Evolutionary conservation across 2,888 invertebrate genomes (phyloP).

Genomic region (Cephus pulcher): DNA sequence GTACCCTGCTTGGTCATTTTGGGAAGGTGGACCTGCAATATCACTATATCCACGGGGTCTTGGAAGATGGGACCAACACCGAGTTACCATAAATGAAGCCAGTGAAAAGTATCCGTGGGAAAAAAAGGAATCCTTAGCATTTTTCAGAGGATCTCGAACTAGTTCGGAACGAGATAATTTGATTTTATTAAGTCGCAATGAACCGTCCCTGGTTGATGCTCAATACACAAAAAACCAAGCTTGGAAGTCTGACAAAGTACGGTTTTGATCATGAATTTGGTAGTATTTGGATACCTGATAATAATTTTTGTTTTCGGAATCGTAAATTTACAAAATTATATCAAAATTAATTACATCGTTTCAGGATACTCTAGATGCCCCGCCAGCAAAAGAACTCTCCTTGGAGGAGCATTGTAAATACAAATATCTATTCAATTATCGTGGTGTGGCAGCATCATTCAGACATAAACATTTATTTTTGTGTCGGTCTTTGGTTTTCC

Average conservation of each 20-base stretch:
- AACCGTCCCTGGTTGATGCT: conserved; percentile 87
- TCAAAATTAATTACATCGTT: conserved; percentile 12
- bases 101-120: conserved; percentile 80
- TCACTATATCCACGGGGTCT: conserved; percentile 92
- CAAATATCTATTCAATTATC: conserved; percentile 95
- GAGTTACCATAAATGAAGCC: conserved; percentile 77
- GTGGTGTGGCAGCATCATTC: conserved; percentile 97
- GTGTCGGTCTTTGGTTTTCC: conserved; percentile 92
- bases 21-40: conserved; percentile 98
- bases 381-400: conserved; percentile 87
- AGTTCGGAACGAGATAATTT: conserved; percentile 90
- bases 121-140: conserved; percentile 77
- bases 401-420: conserved; percentile 94
- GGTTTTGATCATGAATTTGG: conserved; percentile 20
- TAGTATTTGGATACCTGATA: conserved; percentile 13
- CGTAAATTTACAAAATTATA: not conserved
- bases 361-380: conserved; percentile 86
- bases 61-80: conserved; percentile 91
- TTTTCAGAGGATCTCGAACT: conserved; percentile 96
- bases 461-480: conserved; percentile 95
- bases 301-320: conserved; percentile 11
- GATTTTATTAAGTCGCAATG: conserved; percentile 80
- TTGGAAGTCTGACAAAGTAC: conserved; percentile 91
- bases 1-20: conserved; percentile 98
- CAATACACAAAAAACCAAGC: conserved; percentile 98